Evolutionary conservation across 2,888 invertebrate genomes (phyloP).

Genomic region (Cryptosula pallasiana): DNA sequence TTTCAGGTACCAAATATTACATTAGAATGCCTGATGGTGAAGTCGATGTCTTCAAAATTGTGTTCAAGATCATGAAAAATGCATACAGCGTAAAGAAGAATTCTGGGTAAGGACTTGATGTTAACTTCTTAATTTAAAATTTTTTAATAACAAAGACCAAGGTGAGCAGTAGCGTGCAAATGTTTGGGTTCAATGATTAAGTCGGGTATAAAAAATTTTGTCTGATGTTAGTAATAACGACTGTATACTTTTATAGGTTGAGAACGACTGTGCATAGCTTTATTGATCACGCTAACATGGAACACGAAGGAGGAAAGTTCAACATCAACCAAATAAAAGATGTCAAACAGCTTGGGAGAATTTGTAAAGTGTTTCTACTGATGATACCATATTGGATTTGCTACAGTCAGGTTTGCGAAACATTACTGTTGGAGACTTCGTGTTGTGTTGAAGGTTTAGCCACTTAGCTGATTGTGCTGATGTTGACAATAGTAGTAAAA

Average conservation of each 20-base stretch:
- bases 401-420: slow-evolving; percentile 55
- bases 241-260: too few species aligned
- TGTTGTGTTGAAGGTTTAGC: too few species aligned
- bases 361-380: slow-evolving; percentile 52
- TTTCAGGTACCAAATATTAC: slow-evolving; percentile 1
- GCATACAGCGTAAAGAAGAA: background rate
- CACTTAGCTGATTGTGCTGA: too few species aligned
- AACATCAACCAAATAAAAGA: slow-evolving; percentile 56
- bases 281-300: slow-evolving; percentile 55
- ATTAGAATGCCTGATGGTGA: background rate
- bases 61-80: background rate
- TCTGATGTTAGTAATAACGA: too few species aligned
- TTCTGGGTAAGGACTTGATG: too few species aligned
- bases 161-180: too few species aligned
- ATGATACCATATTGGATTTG: slow-evolving; percentile 57
- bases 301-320: slow-evolving; percentile 54
- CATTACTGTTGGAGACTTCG: too few species aligned
- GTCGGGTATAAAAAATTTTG: too few species aligned
- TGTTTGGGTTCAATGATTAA: too few species aligned
- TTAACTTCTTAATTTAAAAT: too few species aligned
- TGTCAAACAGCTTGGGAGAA: slow-evolving; percentile 52
- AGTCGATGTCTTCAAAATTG: background rate
- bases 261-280: background rate
- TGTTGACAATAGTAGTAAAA: too few species aligned
- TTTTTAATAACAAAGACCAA: too few species aligned